These are phyloP conservation scores for Leptinotarsa texana DNA, from an alignment of 1,140 invertebrate species.

Conservation along the genomic window DNA sequence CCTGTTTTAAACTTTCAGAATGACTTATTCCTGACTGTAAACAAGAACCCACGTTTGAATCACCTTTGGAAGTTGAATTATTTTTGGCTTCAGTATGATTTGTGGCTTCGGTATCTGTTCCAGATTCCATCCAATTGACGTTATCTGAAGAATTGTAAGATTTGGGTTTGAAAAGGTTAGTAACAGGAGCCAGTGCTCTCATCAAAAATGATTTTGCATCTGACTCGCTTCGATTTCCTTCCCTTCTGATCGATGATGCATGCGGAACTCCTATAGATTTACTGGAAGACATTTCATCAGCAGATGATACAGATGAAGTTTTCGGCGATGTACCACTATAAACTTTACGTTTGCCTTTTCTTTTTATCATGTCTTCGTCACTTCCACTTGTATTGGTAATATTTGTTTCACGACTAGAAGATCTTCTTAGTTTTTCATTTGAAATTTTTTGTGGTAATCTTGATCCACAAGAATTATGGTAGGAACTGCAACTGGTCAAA, in stretches of 20 bases:
- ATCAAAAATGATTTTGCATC: constrained; percentile 74
- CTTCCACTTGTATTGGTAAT: constrained; percentile 58
- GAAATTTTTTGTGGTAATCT: constrained; percentile 46
- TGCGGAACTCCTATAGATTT: constrained; percentile 60
- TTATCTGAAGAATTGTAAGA: constrained; percentile 35
- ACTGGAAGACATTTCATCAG: constrained; percentile 63
- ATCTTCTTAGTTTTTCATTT: constrained; percentile 52
- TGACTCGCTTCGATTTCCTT: constrained; percentile 60
- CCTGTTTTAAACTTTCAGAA: not conserved
- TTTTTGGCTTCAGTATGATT: not conserved
- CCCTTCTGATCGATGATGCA: constrained; percentile 56
- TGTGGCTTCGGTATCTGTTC: not conserved
- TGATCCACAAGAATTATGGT: constrained; percentile 44
- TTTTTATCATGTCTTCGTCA: constrained; percentile 57
- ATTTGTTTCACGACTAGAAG: constrained; percentile 54
- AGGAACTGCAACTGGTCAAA: constrained; percentile 47
- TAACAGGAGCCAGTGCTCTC: constrained; percentile 69
- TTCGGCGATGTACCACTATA: constrained; percentile 53
- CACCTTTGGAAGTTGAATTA: no score
- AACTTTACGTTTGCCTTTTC: constrained; percentile 53
- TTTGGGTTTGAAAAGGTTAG: constrained; percentile 67
- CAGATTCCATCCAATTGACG: constrained; percentile 39
- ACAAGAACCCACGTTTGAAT: no score
- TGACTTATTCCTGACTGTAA: no score
- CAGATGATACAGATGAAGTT: constrained; percentile 60